phyloP scores from a whole-genome alignment of 2,888 invertebrate genomes.

The Luperina testacea region DNA sequence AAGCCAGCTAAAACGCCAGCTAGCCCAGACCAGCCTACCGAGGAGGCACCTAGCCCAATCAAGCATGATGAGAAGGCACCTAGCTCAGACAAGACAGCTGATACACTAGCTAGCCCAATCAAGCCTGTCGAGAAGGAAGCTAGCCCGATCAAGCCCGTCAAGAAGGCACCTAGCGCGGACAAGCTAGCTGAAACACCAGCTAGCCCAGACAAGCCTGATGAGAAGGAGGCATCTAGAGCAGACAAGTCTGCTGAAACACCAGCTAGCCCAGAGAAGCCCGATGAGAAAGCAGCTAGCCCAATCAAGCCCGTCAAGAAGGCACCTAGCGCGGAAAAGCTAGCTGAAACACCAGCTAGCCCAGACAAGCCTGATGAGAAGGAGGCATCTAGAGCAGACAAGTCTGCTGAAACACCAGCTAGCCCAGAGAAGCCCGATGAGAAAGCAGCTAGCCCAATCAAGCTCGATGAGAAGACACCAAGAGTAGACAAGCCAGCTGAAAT shows the following conservation, averaged over 20 bases:
- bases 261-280: too few relatives aligned
- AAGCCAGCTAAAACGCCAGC: background rate
- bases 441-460: conserved; percentile 4
- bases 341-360: background rate
- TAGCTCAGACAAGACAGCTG: too few relatives aligned
- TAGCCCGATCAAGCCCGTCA: background rate
- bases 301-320: background rate
- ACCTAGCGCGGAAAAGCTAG: conserved; percentile 3
- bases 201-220: conserved; percentile 15
- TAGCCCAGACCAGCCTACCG: conserved; percentile 19
- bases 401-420: background rate
- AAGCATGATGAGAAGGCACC: background rate
- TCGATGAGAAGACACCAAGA: background rate
- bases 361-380: too few relatives aligned
- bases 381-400: background rate
- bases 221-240: too few relatives aligned
- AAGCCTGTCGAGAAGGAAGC: background rate
- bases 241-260: background rate
- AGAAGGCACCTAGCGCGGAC: conserved; percentile 15
- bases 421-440: background rate
- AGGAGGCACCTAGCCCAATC: conserved; percentile 13
- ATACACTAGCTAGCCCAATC: background rate
- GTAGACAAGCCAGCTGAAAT: background rate
- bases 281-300: too few relatives aligned
- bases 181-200: background rate